Evolutionary conservation across 2,888 invertebrate genomes (phyloP).

Genomic region (Conops quadrifasciatus): DNA sequence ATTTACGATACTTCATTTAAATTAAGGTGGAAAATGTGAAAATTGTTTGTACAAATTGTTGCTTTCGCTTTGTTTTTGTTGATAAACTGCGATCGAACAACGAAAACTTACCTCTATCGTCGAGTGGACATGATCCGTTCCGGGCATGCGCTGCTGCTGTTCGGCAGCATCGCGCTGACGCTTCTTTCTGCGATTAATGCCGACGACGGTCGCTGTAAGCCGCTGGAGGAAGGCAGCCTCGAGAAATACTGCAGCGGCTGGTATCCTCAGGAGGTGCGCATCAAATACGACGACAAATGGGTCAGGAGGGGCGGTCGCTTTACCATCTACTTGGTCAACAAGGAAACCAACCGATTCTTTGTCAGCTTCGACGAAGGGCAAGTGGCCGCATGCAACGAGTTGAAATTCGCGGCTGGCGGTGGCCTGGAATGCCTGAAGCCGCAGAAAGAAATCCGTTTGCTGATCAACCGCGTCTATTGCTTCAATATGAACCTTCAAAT

Average conservation of each 20-base stretch:
- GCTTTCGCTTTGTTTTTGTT: no score
- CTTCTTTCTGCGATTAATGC: not conserved
- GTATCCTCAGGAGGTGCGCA: not conserved
- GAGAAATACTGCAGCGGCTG: not conserved
- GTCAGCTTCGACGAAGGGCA: not conserved
- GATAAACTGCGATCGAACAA: no score
- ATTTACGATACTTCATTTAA: no score
- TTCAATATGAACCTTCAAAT: conserved; percentile 1
- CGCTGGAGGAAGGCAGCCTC: not conserved
- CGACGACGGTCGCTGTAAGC: not conserved
- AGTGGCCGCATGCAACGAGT: not conserved
- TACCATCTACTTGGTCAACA: conserved; percentile 1
- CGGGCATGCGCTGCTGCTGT: not conserved
- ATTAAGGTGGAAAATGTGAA: no score
- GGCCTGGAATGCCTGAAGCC: not conserved
- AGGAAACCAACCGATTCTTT: conserved; percentile 4
- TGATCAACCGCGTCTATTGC: not conserved
- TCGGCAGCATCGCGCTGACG: not conserved
- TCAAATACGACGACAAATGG: conserved; percentile 1
- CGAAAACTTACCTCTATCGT: no score
- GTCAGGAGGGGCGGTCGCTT: not conserved
- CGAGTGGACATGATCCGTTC: not conserved
- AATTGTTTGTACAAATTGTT: no score
- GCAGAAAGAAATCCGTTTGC: not conserved
- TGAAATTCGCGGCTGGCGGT: not conserved